Evolutionary conservation across 1,140 invertebrate species (phyloP).

Genomic region (Ceratina calcarata): DNA sequence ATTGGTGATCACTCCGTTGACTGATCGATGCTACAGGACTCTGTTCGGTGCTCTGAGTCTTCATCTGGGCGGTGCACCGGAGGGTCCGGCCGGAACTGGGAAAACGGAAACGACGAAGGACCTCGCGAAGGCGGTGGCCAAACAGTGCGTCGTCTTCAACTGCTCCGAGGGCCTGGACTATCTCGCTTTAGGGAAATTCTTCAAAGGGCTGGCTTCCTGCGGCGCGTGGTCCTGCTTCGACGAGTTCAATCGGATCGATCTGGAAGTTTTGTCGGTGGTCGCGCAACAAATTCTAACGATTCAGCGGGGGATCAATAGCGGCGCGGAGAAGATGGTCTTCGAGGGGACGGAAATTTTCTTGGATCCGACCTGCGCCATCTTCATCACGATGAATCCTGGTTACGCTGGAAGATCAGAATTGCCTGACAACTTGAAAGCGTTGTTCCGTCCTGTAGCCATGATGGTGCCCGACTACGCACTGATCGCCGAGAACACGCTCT

Average conservation of each 20-base stretch:
- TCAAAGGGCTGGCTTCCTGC: slow-evolving; percentile 97
- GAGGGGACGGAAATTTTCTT: slow-evolving; percentile 94
- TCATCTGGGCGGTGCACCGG: slow-evolving; percentile 92
- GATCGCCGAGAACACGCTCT: slow-evolving; percentile 96
- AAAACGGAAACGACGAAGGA: slow-evolving; percentile 99
- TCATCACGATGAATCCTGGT: slow-evolving; percentile 98
- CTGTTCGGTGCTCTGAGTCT: slow-evolving; percentile 95
- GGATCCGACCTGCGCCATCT: slow-evolving; percentile 95
- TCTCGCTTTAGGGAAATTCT: slow-evolving; percentile 96
- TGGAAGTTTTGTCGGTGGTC: slow-evolving; percentile 95
- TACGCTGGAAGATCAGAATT: slow-evolving; percentile 95
- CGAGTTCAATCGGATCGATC: slow-evolving; percentile 94
- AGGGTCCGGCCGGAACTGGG: slow-evolving; percentile 96
- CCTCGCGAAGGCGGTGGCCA: slow-evolving; percentile 96
- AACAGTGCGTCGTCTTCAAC: slow-evolving; percentile 98
- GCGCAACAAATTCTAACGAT: slow-evolving; percentile 94
- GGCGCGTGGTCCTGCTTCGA: slow-evolving; percentile 99
- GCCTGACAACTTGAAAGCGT: slow-evolving; percentile 95
- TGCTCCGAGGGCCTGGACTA: slow-evolving; percentile 97
- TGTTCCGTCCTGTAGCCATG: slow-evolving; percentile 98
- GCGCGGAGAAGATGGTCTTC: slow-evolving; percentile 89
- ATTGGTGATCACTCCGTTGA: slow-evolving; percentile 94
- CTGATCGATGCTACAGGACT: slow-evolving; percentile 95
- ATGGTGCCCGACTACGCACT: slow-evolving; percentile 98
- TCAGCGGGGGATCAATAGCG: slow-evolving; percentile 89